phyloP scores from a whole-genome alignment of 1,140 invertebrate genomes.

The Heliothis virescens region DNA sequence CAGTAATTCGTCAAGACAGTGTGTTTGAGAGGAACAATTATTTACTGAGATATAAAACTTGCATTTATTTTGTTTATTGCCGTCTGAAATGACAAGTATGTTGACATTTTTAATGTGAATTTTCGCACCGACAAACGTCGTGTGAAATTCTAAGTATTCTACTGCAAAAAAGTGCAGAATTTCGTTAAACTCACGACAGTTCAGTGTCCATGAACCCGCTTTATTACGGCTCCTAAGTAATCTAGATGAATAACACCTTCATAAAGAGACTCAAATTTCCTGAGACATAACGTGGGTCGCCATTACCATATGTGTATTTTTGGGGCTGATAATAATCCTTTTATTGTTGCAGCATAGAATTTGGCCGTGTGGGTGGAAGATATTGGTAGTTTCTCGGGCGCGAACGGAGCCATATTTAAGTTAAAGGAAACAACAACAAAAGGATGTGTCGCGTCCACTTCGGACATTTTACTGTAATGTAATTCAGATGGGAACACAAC shows the following conservation, averaged over 20 bases:
- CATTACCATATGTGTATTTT: slow-evolving; percentile 67
- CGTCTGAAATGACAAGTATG: slow-evolving; percentile 59
- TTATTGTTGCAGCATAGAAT: slow-evolving; percentile 69
- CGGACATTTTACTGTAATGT: slow-evolving; percentile 68
- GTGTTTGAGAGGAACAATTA: slow-evolving; percentile 58
- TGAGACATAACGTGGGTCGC: slow-evolving; percentile 68
- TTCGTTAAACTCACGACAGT: slow-evolving; percentile 65
- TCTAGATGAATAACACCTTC: slow-evolving; percentile 76
- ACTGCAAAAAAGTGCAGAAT: slow-evolving; percentile 80
- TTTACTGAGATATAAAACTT: slow-evolving; percentile 67
- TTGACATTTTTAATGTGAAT: slow-evolving; percentile 69
- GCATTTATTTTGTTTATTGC: slow-evolving; percentile 67
- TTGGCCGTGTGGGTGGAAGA: slow-evolving; percentile 68
- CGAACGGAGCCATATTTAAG: slow-evolving; percentile 54
- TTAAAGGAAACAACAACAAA: slow-evolving; percentile 63
- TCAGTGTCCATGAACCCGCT: slow-evolving; percentile 72
- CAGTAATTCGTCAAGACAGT: slow-evolving; percentile 48
- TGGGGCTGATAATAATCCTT: slow-evolving; percentile 66
- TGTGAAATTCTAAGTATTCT: slow-evolving; percentile 70
- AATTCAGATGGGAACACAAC: slow-evolving; percentile 72
- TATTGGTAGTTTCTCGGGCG: slow-evolving; percentile 63
- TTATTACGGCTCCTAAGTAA: slow-evolving; percentile 71
- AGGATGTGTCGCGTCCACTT: slow-evolving; percentile 55
- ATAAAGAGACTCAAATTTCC: slow-evolving; percentile 70
- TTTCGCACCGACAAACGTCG: slow-evolving; percentile 65